A percentile compares a stretch with the other conserved stretches of the same genome.
Conservation (phyloP, 92 coral and sea anemone species). For the Phenganax stokvisi region DNA sequence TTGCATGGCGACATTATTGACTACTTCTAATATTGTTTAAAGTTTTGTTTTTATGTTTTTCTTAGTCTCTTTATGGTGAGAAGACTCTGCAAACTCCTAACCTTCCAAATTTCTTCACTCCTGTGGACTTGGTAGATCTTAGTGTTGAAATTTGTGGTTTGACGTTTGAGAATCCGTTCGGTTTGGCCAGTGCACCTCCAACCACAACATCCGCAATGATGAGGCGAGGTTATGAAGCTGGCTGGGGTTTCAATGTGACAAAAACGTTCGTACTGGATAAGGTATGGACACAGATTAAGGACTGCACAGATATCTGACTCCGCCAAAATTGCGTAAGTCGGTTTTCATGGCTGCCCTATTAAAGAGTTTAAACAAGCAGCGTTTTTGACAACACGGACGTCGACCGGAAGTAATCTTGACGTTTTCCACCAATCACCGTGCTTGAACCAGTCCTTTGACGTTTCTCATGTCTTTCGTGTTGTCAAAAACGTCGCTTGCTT, state of each 20-base stretch:
- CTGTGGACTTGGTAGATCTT: conserved; percentile 80
- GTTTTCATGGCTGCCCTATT: too few species aligned
- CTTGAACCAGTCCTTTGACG: too few species aligned
- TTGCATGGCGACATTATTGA: too few species aligned
- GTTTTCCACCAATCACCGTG: too few species aligned
- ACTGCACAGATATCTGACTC: neutral
- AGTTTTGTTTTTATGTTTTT: neutral
- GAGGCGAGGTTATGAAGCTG: conserved; percentile 92
- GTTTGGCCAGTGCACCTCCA: conserved; percentile 96
- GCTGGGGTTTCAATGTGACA: conserved; percentile 97
- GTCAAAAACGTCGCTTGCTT: too few species aligned
- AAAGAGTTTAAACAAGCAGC: too few species aligned
- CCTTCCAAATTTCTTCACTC: conserved; percentile 83
- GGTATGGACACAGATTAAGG: conserved; percentile 40
- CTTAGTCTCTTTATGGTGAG: conserved; percentile 65
- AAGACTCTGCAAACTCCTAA: conserved; percentile 54
- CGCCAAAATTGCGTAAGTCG: too few species aligned
- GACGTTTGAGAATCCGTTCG: conserved; percentile 85
- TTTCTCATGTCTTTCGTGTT: too few species aligned
- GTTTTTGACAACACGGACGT: too few species aligned
- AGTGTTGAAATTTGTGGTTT: conserved; percentile 89
- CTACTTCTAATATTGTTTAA: too few species aligned
- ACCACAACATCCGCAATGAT: conserved; percentile 96
- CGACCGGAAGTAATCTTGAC: too few species aligned
- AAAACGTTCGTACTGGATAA: conserved; percentile 88